Conservation (phyloP, 2,113 vertebrate genomes). For the Psophia crepitans region DNA sequence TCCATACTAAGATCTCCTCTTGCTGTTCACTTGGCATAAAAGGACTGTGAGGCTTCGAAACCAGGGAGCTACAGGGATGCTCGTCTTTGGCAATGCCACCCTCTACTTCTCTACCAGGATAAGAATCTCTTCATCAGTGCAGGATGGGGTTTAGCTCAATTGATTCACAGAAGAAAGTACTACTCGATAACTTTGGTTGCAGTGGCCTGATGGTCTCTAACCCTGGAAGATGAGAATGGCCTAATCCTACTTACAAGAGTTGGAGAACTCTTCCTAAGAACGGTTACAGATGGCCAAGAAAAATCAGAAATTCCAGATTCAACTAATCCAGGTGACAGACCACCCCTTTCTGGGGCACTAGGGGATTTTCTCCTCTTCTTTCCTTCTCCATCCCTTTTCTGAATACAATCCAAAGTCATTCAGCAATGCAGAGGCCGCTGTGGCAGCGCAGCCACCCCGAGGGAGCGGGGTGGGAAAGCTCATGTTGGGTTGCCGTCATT, state of each 20-base stretch:
- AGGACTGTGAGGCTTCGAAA: background rate
- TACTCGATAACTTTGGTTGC: background rate
- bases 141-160: background rate
- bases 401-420: background rate
- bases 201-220: background rate
- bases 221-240: background rate
- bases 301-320: background rate
- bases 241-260: background rate
- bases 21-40: background rate
- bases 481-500: background rate
- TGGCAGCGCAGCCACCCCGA: fast-evolving
- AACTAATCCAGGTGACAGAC: background rate
- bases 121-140: fast-evolving
- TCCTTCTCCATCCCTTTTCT: background rate
- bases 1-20: background rate
- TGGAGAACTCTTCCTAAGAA: background rate
- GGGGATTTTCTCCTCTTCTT: background rate
- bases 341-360: background rate
- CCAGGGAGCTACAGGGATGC: background rate
- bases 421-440: background rate
- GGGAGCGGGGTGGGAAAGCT: background rate
- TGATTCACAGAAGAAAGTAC: background rate
- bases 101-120: background rate
- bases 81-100: background rate
- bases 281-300: background rate